Evolutionary conservation across 2,113 vertebrate genomes (phyloP).

Genomic region (Morone saxatilis): DNA sequence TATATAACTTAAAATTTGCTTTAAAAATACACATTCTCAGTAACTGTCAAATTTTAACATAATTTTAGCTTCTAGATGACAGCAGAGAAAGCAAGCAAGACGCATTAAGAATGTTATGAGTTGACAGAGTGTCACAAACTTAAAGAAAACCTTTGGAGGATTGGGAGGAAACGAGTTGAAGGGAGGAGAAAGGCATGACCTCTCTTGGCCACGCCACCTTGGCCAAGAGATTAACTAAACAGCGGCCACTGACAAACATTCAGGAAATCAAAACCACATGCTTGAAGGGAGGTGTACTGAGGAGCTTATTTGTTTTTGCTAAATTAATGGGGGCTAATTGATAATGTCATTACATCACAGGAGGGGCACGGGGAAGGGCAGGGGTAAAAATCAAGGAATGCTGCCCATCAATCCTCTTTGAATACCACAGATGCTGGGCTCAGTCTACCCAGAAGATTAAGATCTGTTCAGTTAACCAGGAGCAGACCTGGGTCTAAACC

Average conservation of each 20-base stretch:
- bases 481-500: conserved; percentile 75
- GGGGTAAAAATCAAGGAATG: conserved; percentile 79
- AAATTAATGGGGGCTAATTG: conserved; percentile 89
- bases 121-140: conserved; percentile 16
- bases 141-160: conserved; percentile 48
- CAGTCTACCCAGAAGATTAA: conserved; percentile 73
- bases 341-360: conserved; percentile 86
- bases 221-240: conserved; percentile 84
- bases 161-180: conserved; percentile 54
- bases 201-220: conserved; percentile 74
- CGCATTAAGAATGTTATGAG: conserved; percentile 7
- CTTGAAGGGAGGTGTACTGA: conserved; percentile 71
- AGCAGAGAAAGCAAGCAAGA: conserved; percentile 10
- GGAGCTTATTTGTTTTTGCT: conserved; percentile 87
- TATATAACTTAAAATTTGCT: neutral
- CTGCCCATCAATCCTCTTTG: conserved; percentile 82
- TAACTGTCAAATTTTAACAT: neutral
- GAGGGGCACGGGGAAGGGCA: conserved; percentile 75
- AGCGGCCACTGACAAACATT: conserved; percentile 81
- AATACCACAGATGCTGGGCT: conserved; percentile 77
- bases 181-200: conserved; percentile 80
- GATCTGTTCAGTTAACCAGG: conserved; percentile 79
- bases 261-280: conserved; percentile 88
- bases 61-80: neutral
- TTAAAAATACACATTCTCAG: neutral